phyloP scores from a whole-genome alignment of 2,797 vertebrate species.

The Halcyon chelicuti region DNA sequence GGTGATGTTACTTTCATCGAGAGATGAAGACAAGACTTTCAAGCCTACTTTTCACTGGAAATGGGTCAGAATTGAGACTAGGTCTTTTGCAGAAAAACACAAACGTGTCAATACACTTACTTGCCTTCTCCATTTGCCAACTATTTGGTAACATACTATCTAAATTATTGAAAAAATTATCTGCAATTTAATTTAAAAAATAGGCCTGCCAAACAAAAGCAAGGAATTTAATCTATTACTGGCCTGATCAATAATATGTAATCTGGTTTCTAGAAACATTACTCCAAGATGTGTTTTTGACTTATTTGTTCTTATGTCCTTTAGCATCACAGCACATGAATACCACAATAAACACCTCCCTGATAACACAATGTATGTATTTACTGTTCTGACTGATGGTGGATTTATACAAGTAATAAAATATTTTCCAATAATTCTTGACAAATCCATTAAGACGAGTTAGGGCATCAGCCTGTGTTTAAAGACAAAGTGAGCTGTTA shows the following conservation, averaged over 20 bases:
- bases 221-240: conserved; percentile 22
- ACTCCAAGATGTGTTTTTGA: conserved; percentile 24
- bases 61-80: background rate
- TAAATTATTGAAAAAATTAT: background rate
- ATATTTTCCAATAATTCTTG: conserved; percentile 33
- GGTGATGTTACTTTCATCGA: background rate
- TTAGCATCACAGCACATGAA: background rate
- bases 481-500: background rate
- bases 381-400: background rate
- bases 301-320: background rate
- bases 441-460: background rate
- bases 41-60: background rate
- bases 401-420: conserved; percentile 29
- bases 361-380: conserved; percentile 16
- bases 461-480: background rate
- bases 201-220: conserved; percentile 9
- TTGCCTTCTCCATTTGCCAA: background rate
- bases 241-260: conserved; percentile 10
- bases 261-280: conserved; percentile 46
- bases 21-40: background rate
- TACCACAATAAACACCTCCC: background rate
- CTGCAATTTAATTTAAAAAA: conserved; percentile 13
- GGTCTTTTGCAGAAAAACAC: background rate
- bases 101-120: background rate
- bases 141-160: background rate